Evolutionary conservation across 2,888 invertebrate genomes (phyloP).

Genomic region (Bombyx huttoni): DNA sequence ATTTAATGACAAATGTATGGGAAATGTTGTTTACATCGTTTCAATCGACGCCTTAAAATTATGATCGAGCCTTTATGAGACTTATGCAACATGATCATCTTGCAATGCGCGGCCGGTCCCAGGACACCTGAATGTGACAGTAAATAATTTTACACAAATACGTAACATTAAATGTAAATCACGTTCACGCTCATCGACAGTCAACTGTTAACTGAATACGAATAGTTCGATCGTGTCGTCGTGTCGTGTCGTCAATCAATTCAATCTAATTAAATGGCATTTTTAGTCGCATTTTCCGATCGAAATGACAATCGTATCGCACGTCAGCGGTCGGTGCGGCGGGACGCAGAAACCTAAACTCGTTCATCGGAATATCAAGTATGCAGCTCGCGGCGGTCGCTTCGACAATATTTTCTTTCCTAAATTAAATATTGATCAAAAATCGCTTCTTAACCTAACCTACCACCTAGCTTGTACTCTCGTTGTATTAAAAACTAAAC

Average conservation of each 20-base stretch:
- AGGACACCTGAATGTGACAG: not conserved
- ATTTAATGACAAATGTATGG: too few relatives aligned
- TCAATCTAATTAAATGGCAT: not conserved
- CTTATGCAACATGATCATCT: too few relatives aligned
- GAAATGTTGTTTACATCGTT: too few relatives aligned
- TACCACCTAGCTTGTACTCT: constrained; percentile 53
- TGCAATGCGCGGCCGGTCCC: too few relatives aligned
- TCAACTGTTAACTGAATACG: not conserved
- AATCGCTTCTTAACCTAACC: not conserved
- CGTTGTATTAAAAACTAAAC: constrained; percentile 12
- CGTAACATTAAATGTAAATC: not conserved
- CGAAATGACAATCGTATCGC: not conserved
- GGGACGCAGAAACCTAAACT: too few relatives aligned
- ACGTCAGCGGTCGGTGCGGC: too few relatives aligned
- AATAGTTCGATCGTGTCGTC: constrained; percentile 28
- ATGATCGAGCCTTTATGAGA: too few relatives aligned
- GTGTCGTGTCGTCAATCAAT: constrained; percentile 27
- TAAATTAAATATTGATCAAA: not conserved
- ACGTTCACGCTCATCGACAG: too few relatives aligned
- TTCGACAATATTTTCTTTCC: too few relatives aligned
- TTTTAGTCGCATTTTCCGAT: not conserved
- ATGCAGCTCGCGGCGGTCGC: too few relatives aligned
- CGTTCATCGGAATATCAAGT: too few relatives aligned
- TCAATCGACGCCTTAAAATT: too few relatives aligned
- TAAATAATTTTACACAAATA: not conserved